A percentile compares a stretch with the other conserved stretches of the same genome.
phyloP scores from a whole-genome alignment of 2,888 invertebrate species.

The Operophtera brumata region DNA sequence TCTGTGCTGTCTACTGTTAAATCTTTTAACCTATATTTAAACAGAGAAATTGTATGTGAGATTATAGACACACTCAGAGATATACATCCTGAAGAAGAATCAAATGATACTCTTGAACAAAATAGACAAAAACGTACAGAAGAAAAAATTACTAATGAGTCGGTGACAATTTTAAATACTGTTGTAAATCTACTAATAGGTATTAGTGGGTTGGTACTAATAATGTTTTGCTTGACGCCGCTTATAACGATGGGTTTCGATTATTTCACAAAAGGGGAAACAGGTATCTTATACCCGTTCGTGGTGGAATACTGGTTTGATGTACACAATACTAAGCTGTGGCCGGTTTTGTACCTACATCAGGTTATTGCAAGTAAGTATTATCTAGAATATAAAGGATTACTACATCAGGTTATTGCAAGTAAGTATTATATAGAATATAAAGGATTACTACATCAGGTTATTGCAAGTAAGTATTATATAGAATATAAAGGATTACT shows the following conservation, averaged over 20 bases:
- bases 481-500: too few relatives aligned
- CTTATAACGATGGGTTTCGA: slow-evolving; percentile 45
- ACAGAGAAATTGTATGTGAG: slow-evolving; percentile 39
- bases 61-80: slow-evolving; percentile 46
- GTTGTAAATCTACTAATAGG: slow-evolving; percentile 39
- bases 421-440: too few relatives aligned
- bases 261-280: slow-evolving; percentile 41
- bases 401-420: slow-evolving; percentile 54
- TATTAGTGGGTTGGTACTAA: slow-evolving; percentile 38
- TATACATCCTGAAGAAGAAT: slow-evolving; percentile 42
- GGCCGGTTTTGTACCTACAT: slow-evolving; percentile 54
- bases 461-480: slow-evolving; percentile 59
- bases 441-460: slow-evolving; percentile 56
- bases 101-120: slow-evolving; percentile 1
- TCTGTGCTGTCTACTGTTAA: slow-evolving; percentile 52
- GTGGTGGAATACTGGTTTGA: slow-evolving; percentile 56
- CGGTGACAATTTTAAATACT: slow-evolving; percentile 40
- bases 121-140: slow-evolving; percentile 14
- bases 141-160: slow-evolving; percentile 39
- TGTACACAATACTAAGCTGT: slow-evolving; percentile 38
- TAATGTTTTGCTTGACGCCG: slow-evolving; percentile 50
- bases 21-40: slow-evolving; percentile 41
- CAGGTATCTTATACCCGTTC: slow-evolving; percentile 50
- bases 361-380: slow-evolving; percentile 61
- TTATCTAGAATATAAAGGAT: too few relatives aligned